Base-by-base conservation (phyloP, 2,113 vertebrate genomes). In the Heteronetta atricapilla region DNA sequence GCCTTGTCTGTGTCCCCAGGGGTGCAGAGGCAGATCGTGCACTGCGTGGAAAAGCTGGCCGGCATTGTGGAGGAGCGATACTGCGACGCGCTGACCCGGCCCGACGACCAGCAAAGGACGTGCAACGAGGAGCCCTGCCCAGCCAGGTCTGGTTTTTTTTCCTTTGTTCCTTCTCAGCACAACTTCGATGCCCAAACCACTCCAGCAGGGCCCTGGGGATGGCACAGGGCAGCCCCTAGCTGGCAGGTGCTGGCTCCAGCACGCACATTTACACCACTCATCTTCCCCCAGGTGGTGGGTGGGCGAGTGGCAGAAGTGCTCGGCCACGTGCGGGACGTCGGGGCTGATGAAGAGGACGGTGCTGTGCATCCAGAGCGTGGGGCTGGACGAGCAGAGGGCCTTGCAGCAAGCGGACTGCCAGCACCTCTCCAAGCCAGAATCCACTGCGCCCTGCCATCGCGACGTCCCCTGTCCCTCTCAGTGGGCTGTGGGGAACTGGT, bases 251-350 rank as follows among this genome's bases (percentile, higher is more conserved):
- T 13, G 1, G 8, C 56, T 13, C 56, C 10, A 1, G 31, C 79
- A 48, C 59, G 40, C 31, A 2, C 8, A 0, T 36, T 16, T 40
- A 23, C 56, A 12, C 7, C 18, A 25, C 5, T 62, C 42, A 1
- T 29, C 1, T 75, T 31, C n/a, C 22, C 6, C 3, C 97, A 99
- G 99, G 91, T 99, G 99, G 99, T 99, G 99, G 99, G 97, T 96
- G 1, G 99, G 98, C 0, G 99, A 99, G 70, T 99, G 99, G 99
- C 98, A 99, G 94, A 96, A 63, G 8, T 99, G 99, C 93, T 99
- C 99, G 0, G 88, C 93, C 12, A 98, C 98, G 62, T 99, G 99
- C 1, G 99, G 99, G 2, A 87, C 11, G 0, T 56, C 48, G 0
- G 99, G 99, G 16, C 33, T 98, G 69, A 94, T 97, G 89, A 98